Evolutionary conservation across 2,113 vertebrate genomes (phyloP).

Genomic region (Malurus alboscapulatus): DNA sequence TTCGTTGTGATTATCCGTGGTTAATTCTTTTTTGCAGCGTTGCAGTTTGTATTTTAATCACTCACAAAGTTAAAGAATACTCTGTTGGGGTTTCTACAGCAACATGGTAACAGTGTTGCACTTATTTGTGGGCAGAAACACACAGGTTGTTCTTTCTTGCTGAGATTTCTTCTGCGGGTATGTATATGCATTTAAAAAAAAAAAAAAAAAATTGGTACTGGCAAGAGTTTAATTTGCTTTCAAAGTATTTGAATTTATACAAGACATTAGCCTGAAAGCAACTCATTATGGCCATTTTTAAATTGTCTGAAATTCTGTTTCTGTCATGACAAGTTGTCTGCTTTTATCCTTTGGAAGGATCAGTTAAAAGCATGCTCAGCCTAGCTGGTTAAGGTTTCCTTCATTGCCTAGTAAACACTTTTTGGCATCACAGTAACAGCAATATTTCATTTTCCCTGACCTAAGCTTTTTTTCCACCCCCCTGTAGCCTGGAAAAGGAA

Average conservation of each 20-base stretch:
- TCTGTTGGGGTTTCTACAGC: not conserved
- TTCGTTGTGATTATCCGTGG: not conserved
- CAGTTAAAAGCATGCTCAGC: not conserved
- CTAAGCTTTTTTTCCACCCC: not conserved
- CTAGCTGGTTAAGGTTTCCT: not conserved
- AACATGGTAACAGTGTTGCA: not conserved
- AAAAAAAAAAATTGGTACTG: not conserved
- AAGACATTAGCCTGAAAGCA: not conserved
- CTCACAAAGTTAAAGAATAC: not conserved
- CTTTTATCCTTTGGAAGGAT: not conserved
- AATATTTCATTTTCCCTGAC: not conserved
- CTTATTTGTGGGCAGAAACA: not conserved
- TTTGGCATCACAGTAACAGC: not conserved
- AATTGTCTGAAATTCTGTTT: not conserved
- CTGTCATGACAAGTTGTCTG: not conserved
- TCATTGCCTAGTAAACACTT: conserved; percentile 14
- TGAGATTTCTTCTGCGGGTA: not conserved
- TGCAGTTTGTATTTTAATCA: not conserved
- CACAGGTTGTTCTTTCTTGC: not conserved
- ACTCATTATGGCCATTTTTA: not conserved
- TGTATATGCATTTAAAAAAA: not conserved
- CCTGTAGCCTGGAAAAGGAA: not conserved
- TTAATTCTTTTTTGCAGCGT: not conserved
- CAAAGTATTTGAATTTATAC: not conserved
- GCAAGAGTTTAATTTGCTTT: not conserved